These are phyloP conservation scores for Mormyrus proboscirostris DNA, from an alignment of 2,797 vertebrate genomes.

Conservation along the genomic window DNA sequence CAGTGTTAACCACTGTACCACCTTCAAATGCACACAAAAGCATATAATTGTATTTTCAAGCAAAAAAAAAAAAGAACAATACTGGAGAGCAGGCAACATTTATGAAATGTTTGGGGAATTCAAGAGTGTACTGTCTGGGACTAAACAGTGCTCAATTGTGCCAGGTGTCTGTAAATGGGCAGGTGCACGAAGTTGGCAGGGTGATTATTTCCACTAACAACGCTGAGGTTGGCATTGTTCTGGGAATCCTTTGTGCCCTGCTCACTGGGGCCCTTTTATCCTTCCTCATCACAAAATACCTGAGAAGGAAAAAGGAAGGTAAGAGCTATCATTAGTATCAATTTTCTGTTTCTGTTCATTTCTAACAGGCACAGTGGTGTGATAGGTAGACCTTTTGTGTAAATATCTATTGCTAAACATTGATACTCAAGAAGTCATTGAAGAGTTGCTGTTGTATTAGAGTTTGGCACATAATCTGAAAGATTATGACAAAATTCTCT, in stretches of 20 bases:
- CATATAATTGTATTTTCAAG: neutral
- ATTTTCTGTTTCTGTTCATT: neutral
- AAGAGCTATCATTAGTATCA: slow-evolving; percentile 20
- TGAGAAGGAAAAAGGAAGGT: slow-evolving; percentile 66
- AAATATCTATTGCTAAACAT: neutral
- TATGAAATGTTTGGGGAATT: neutral
- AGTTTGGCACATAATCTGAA: neutral
- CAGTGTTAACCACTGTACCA: neutral
- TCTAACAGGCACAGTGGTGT: neutral
- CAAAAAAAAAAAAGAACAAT: neutral
- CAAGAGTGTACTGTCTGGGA: neutral
- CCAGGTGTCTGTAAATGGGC: slow-evolving; percentile 73
- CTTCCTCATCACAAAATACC: slow-evolving; percentile 53
- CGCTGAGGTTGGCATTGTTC: slow-evolving; percentile 50
- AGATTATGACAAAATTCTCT: neutral
- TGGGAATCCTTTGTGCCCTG: slow-evolving; percentile 65
- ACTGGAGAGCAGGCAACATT: neutral
- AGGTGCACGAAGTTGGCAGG: slow-evolving; percentile 55
- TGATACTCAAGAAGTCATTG: neutral
- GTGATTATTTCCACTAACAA: slow-evolving; percentile 52
- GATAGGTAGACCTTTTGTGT: neutral
- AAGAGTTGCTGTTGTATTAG: neutral
- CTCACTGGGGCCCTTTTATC: slow-evolving; percentile 51
- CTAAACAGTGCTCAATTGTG: neutral
- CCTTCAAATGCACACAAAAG: neutral